Evolutionary conservation across 2,113 vertebrate species (phyloP).

Genomic region (Tylochromis polylepis): DNA sequence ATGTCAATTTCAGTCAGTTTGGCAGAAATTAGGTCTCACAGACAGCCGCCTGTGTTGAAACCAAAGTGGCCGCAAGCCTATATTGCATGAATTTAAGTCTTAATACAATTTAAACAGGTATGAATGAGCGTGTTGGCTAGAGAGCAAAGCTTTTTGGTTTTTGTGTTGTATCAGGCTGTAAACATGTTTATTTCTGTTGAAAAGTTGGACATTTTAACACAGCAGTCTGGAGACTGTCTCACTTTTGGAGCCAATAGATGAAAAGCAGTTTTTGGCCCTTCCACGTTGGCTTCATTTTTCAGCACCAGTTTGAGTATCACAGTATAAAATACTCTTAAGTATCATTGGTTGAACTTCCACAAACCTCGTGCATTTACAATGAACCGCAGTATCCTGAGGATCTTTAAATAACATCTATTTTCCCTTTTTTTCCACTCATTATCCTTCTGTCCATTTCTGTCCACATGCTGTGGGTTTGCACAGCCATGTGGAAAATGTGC

Average conservation of each 20-base stretch:
- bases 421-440: conserved; percentile 22
- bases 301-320: background rate
- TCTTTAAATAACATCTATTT: conserved; percentile 24
- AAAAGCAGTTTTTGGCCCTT: background rate
- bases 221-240: background rate
- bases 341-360: background rate
- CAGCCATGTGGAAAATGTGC: conserved; percentile 20
- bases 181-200: background rate
- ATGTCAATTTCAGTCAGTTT: background rate
- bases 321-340: background rate
- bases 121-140: background rate
- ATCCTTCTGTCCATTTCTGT: conserved; percentile 7
- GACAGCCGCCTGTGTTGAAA: background rate
- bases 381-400: background rate
- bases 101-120: background rate
- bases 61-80: background rate
- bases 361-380: background rate
- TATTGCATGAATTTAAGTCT: too few relatives aligned
- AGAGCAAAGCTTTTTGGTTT: background rate
- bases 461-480: conserved; percentile 22
- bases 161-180: background rate
- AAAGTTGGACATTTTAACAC: background rate
- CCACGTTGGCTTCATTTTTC: background rate
- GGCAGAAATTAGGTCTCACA: background rate
- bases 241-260: background rate